These are phyloP conservation scores for Rhaphigaster nebulosa DNA, from an alignment of 2,888 invertebrate genomes.

Conservation along the genomic window DNA sequence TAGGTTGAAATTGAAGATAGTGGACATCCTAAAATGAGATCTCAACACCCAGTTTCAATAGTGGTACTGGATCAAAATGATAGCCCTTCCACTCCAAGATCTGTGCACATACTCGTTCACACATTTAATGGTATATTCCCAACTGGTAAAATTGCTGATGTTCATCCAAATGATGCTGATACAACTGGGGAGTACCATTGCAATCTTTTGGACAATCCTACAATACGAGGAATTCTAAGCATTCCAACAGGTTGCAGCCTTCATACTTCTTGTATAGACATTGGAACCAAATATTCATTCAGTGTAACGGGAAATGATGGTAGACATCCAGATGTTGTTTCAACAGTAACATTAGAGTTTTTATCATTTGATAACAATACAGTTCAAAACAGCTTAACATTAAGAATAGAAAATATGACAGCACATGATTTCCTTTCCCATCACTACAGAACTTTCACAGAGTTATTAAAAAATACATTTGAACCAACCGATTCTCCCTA, in stretches of 20 bases:
- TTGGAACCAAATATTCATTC: slow-evolving; percentile 80
- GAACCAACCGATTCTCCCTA: slow-evolving; percentile 76
- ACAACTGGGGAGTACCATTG: slow-evolving; percentile 91
- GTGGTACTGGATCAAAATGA: slow-evolving; percentile 91
- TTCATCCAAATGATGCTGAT: slow-evolving; percentile 93
- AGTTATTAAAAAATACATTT: slow-evolving; percentile 78
- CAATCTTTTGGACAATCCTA: slow-evolving; percentile 78
- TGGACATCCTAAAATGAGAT: slow-evolving; percentile 85
- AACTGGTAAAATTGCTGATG: slow-evolving; percentile 87
- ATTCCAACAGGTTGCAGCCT: slow-evolving; percentile 86
- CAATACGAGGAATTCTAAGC: slow-evolving; percentile 74
- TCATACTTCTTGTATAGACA: slow-evolving; percentile 80
- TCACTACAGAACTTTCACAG: slow-evolving; percentile 81
- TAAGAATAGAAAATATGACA: slow-evolving; percentile 81
- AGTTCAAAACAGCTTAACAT: slow-evolving; percentile 84
- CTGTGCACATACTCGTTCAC: slow-evolving; percentile 84
- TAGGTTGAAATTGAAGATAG: slow-evolving; percentile 89
- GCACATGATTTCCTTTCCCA: slow-evolving; percentile 82
- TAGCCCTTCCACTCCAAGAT: slow-evolving; percentile 87
- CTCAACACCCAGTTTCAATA: slow-evolving; percentile 82
- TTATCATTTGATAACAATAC: slow-evolving; percentile 84
- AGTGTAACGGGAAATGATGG: slow-evolving; percentile 92
- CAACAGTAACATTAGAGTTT: slow-evolving; percentile 87
- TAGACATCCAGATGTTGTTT: slow-evolving; percentile 86
- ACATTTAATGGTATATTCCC: slow-evolving; percentile 83